A percentile compares a stretch with the other conserved stretches of the same genome.
These are phyloP conservation scores for Tenebrosternarchus preto DNA, from an alignment of 2,113 vertebrate species.

Conservation along the genomic window DNA sequence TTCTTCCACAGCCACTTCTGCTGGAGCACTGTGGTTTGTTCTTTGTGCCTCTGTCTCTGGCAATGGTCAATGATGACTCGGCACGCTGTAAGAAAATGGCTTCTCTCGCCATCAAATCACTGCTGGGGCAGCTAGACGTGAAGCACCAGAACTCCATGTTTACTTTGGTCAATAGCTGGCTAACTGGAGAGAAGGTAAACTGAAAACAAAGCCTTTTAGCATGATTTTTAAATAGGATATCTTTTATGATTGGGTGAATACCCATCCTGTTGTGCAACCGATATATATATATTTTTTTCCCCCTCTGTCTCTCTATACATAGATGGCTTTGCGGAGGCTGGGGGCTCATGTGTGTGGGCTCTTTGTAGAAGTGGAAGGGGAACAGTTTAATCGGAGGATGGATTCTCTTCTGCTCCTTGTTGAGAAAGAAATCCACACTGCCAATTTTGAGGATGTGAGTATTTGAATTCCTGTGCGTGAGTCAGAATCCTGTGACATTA, in stretches of 20 bases:
- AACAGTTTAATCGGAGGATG: constrained; percentile 80
- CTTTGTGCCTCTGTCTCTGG: constrained; percentile 88
- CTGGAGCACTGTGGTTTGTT: constrained; percentile 83
- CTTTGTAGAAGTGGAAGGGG: constrained; percentile 87
- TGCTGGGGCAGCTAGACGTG: constrained; percentile 78
- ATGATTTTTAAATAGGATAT: no score
- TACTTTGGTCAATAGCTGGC: constrained; percentile 80
- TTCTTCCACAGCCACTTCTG: constrained; percentile 76
- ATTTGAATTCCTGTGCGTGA: neutral
- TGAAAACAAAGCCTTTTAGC: neutral
- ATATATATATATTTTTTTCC: no score
- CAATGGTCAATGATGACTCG: constrained; percentile 88
- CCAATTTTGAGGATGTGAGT: constrained; percentile 84
- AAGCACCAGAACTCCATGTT: constrained; percentile 83
- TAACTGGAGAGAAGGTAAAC: constrained; percentile 83
- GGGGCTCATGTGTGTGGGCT: constrained; percentile 87
- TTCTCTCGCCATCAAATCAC: constrained; percentile 79
- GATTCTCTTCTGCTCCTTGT: constrained; percentile 79
- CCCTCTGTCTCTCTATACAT: constrained; percentile 3
- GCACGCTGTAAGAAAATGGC: constrained; percentile 92
- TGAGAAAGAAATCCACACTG: constrained; percentile 82
- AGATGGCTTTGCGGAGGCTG: constrained; percentile 82
- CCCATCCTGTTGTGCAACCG: neutral
- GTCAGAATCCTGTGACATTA: neutral
- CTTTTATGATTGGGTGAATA: no score